These are phyloP conservation scores for Chloromyia formosa DNA, from an alignment of 2,888 invertebrate species.

Conservation along the genomic window DNA sequence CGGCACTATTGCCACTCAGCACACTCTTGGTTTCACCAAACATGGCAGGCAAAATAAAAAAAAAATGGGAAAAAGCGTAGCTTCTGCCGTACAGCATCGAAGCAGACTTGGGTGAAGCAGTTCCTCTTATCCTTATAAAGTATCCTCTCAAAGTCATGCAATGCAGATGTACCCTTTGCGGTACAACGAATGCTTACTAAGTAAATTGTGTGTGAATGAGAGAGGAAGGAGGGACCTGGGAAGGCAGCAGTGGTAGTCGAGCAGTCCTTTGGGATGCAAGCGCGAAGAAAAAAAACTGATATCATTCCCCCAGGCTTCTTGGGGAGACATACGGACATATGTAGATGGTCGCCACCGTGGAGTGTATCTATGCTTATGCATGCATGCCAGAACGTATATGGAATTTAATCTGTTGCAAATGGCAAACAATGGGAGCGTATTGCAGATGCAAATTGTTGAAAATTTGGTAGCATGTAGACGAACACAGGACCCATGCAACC, in stretches of 20 bases:
- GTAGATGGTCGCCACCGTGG: neutral
- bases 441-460: slow-evolving; percentile 39
- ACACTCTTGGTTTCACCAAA: neutral
- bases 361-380: slow-evolving; percentile 4
- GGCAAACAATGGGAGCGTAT: slow-evolving; percentile 37
- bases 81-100: no score
- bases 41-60: slow-evolving; percentile 25
- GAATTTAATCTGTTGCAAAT: slow-evolving; percentile 43
- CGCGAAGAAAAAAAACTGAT: slow-evolving; percentile 17
- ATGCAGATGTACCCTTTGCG: slow-evolving; percentile 44
- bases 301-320: neutral
- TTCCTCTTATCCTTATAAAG: slow-evolving; percentile 41
- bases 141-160: slow-evolving; percentile 44
- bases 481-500: no score
- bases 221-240: neutral
- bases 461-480: slow-evolving; percentile 13
- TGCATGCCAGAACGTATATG: neutral
- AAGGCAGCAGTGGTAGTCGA: slow-evolving; percentile 9
- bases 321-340: neutral
- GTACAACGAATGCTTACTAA: slow-evolving; percentile 40
- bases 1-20: neutral
- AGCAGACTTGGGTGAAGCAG: slow-evolving; percentile 34
- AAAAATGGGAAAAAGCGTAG: no score
- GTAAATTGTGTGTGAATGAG: slow-evolving; percentile 42
- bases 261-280: slow-evolving; percentile 5